These are phyloP conservation scores for Calidris pugnax DNA, from an alignment of 2,113 vertebrate species.

Conservation along the genomic window DNA sequence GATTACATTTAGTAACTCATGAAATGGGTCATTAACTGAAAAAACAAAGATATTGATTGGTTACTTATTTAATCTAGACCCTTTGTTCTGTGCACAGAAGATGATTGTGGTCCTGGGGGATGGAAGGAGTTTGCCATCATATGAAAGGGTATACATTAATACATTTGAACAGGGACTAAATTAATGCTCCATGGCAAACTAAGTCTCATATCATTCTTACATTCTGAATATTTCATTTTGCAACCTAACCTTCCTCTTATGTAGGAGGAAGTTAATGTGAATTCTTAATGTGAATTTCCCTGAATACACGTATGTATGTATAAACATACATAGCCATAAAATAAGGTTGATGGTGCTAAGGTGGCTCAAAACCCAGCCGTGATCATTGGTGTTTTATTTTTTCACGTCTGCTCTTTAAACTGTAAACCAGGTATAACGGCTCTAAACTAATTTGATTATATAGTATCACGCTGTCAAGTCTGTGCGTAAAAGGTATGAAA, in stretches of 20 bases:
- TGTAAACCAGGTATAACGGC: not conserved
- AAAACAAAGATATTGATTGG: not conserved
- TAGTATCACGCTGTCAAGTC: not conserved
- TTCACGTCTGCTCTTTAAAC: not conserved
- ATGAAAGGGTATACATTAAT: not conserved
- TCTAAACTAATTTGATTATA: not conserved
- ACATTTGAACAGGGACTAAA: not conserved
- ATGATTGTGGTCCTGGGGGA: not conserved
- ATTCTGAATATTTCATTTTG: not conserved
- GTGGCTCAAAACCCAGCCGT: not conserved
- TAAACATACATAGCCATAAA: not conserved
- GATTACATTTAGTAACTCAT: not conserved
- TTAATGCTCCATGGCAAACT: not conserved
- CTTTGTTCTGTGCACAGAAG: not conserved
- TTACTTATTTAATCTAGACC: not conserved
- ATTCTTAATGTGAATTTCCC: not conserved
- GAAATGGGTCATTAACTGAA: not conserved
- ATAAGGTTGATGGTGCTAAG: not conserved
- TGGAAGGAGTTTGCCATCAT: not conserved
- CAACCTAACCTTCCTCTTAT: not conserved
- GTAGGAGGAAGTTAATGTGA: not conserved
- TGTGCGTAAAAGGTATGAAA: not conserved
- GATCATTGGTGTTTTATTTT: not conserved
- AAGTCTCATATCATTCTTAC: not conserved
- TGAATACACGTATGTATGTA: accelerated